Percentiles rank a stretch among this genome's conserved stretches.
These are phyloP conservation scores for Acleris cristana DNA, from an alignment of 2,888 invertebrate genomes.

Conservation along the genomic window DNA sequence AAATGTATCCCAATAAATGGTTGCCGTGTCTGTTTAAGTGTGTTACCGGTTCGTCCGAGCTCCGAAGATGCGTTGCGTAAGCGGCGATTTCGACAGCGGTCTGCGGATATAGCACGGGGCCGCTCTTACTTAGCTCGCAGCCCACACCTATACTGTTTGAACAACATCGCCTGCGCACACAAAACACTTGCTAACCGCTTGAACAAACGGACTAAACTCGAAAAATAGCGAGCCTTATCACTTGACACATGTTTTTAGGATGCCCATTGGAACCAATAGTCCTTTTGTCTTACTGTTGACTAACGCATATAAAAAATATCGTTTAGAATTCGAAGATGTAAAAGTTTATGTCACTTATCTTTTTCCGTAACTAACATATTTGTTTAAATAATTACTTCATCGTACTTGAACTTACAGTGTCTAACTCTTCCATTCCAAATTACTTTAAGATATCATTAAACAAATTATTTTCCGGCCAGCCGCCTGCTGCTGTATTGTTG, in stretches of 20 bases:
- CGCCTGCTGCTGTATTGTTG: constrained; percentile 52
- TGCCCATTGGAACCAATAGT: constrained; percentile 1
- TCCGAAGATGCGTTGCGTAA: constrained; percentile 73
- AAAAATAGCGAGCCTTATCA: constrained; percentile 59
- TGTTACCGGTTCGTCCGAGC: constrained; percentile 70
- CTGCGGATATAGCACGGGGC: constrained; percentile 79
- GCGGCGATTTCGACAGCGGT: constrained; percentile 71
- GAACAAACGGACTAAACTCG: constrained; percentile 61
- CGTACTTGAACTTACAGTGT: too few relatives aligned
- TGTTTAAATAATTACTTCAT: too few relatives aligned
- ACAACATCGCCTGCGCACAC: constrained; percentile 61
- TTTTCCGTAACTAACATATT: too few relatives aligned
- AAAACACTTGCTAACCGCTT: constrained; percentile 66
- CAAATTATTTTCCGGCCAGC: constrained; percentile 43
- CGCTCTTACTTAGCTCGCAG: constrained; percentile 72
- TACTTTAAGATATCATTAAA: constrained; percentile 23
- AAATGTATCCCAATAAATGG: constrained; percentile 54
- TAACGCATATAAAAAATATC: too few relatives aligned
- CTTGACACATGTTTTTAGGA: constrained; percentile 48
- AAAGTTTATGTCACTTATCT: too few relatives aligned
- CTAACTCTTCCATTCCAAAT: too few relatives aligned
- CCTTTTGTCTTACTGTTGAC: neutral
- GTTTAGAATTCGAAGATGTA: too few relatives aligned
- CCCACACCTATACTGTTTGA: constrained; percentile 73
- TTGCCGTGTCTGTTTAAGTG: constrained; percentile 54